phyloP scores from a whole-genome alignment of 2,888 invertebrate genomes.

The Oligia strigilis region DNA sequence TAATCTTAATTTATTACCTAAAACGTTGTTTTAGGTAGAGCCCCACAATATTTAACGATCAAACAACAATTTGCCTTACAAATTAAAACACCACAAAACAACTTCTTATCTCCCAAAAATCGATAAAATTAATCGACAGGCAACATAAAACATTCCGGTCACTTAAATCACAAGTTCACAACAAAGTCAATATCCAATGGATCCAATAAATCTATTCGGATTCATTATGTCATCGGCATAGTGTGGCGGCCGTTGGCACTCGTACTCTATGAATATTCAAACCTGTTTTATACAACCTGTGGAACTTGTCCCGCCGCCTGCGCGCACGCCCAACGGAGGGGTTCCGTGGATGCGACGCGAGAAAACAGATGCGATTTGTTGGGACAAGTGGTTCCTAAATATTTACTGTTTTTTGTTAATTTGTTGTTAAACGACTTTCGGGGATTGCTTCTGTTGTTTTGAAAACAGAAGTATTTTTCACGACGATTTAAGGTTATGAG shows the following conservation, averaged over 20 bases:
- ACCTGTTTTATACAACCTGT: constrained; percentile 79
- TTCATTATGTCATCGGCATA: constrained; percentile 85
- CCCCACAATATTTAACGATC: not conserved
- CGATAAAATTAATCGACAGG: constrained; percentile 27
- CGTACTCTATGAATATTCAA: constrained; percentile 84
- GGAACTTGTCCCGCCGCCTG: constrained; percentile 71
- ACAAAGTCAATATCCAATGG: constrained; percentile 69
- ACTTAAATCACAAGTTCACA: constrained; percentile 53
- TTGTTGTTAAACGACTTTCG: not conserved
- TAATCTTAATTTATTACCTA: not conserved
- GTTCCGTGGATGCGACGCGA: constrained; percentile 67
- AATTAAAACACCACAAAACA: constrained; percentile 25
- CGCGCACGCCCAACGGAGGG: constrained; percentile 56
- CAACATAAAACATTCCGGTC: constrained; percentile 30
- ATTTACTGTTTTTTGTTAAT: constrained; percentile 23
- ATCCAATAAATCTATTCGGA: constrained; percentile 80
- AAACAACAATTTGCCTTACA: constrained; percentile 15
- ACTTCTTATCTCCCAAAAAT: constrained; percentile 9
- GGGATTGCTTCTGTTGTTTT: not conserved
- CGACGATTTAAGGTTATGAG: not conserved
- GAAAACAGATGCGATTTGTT: constrained; percentile 63
- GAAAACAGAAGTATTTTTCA: not conserved
- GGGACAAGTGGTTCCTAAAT: constrained; percentile 27
- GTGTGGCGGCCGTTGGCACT: constrained; percentile 79
- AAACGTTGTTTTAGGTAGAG: not conserved